phyloP scores from a whole-genome alignment of 2,888 invertebrate genomes.

The Drosophila maculinotata region DNA sequence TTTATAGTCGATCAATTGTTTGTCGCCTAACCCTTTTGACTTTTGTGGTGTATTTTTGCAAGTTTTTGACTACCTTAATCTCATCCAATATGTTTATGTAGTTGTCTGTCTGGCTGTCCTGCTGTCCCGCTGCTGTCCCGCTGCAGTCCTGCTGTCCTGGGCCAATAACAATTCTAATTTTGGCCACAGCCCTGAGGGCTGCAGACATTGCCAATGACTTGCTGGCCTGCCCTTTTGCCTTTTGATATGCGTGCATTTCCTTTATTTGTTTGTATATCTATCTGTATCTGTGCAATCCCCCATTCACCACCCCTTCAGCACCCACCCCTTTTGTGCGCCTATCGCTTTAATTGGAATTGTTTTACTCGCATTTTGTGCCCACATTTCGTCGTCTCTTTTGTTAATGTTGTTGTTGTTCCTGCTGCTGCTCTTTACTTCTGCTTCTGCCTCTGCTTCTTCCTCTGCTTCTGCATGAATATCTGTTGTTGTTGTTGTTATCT shows the following conservation, averaged over 20 bases:
- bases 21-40: slow-evolving; percentile 7
- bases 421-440: slow-evolving; percentile 25
- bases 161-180: slow-evolving; percentile 38
- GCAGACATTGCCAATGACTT: slow-evolving; percentile 40
- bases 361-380: slow-evolving; percentile 65
- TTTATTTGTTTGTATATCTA: slow-evolving; percentile 39
- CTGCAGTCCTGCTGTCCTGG: neutral
- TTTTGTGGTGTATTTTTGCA: slow-evolving; percentile 39
- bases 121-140: neutral
- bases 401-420: slow-evolving; percentile 44
- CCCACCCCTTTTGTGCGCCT: slow-evolving; percentile 27
- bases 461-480: slow-evolving; percentile 22
- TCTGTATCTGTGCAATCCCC: slow-evolving; percentile 18
- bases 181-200: slow-evolving; percentile 41
- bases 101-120: slow-evolving; percentile 19
- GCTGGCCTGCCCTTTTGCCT: slow-evolving; percentile 41
- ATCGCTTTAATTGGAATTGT: slow-evolving; percentile 71
- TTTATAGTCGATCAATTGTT: neutral
- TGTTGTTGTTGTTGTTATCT: slow-evolving; percentile 66
- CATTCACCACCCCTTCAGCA: neutral
- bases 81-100: slow-evolving; percentile 59
- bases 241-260: slow-evolving; percentile 54
- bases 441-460: slow-evolving; percentile 16
- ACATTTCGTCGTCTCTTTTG: slow-evolving; percentile 58
- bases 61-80: slow-evolving; percentile 58